Conservation (phyloP, 2,113 vertebrate genomes). For the Podiceps cristatus region DNA sequence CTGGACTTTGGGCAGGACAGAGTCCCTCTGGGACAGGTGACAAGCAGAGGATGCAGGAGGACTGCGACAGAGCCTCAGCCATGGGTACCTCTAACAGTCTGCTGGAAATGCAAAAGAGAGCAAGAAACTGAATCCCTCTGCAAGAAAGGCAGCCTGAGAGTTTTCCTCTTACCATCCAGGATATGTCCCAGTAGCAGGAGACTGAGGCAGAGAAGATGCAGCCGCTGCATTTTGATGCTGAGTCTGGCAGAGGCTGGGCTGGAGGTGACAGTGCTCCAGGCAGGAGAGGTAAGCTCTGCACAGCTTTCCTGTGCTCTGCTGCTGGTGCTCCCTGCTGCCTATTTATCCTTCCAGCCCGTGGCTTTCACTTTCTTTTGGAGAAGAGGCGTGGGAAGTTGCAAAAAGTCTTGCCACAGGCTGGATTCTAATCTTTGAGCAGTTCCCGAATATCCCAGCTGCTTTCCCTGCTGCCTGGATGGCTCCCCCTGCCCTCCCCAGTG, state of each 20-base stretch:
- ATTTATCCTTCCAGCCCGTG: neutral
- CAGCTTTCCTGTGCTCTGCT: neutral
- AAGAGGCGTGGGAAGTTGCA: neutral
- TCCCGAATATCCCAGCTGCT: neutral
- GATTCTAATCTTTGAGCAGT: neutral
- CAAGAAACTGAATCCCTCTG: neutral
- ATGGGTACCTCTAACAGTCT: neutral
- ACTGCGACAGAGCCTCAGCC: rapidly evolving
- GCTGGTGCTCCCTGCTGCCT: neutral
- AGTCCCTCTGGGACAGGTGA: neutral
- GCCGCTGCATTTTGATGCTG: neutral
- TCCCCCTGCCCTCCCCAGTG: neutral
- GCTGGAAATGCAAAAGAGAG: neutral
- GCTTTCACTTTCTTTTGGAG: constrained; percentile 57
- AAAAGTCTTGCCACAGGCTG: neutral
- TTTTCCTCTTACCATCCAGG: constrained; percentile 32
- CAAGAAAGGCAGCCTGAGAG: neutral
- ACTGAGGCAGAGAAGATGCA: neutral
- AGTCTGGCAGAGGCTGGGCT: neutral
- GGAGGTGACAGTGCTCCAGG: rapidly evolving
- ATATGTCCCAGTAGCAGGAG: neutral
- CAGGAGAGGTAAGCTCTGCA: neutral
- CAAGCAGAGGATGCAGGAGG: neutral
- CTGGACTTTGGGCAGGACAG: neutral
- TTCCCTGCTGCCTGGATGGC: neutral